These are phyloP conservation scores for Archivesica marissinica DNA, from an alignment of 1,140 invertebrate species.

Conservation along the genomic window DNA sequence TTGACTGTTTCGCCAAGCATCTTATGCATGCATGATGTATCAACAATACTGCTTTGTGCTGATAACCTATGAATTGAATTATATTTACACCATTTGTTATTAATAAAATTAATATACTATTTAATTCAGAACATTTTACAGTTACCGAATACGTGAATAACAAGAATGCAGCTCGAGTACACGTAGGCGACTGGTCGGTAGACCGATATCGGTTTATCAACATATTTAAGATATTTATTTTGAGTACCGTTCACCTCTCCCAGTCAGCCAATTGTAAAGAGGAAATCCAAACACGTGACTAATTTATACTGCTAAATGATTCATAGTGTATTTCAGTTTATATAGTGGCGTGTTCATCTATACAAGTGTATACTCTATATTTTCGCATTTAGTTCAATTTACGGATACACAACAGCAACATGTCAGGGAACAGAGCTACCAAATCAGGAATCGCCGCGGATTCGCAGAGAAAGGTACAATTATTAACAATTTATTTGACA, in stretches of 20 bases:
- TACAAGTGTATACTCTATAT: no score
- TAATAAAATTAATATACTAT: no score
- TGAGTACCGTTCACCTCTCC: conserved; percentile 6
- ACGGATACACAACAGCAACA: background rate
- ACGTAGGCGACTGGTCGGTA: background rate
- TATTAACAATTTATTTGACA: conserved; percentile 22
- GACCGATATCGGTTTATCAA: conserved; percentile 4
- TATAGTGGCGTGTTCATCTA: background rate
- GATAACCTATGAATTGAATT: no score
- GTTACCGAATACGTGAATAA: no score
- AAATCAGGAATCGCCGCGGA: conserved; percentile 64
- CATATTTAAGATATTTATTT: conserved; percentile 30
- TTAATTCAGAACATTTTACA: no score
- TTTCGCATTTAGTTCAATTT: no score
- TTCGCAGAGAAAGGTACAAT: conserved; percentile 58
- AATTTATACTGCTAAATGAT: conserved; percentile 1
- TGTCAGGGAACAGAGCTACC: conserved; percentile 45
- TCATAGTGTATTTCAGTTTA: conserved; percentile 23
- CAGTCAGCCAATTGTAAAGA: conserved; percentile 27
- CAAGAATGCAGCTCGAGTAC: background rate
- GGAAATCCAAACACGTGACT: conserved; percentile 17
- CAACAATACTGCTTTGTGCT: no score
- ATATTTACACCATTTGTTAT: no score
- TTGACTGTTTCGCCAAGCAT: no score
- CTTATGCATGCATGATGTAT: no score